phyloP scores from a whole-genome alignment of 2,888 invertebrate genomes.

The Tryphoninae sp. region DNA sequence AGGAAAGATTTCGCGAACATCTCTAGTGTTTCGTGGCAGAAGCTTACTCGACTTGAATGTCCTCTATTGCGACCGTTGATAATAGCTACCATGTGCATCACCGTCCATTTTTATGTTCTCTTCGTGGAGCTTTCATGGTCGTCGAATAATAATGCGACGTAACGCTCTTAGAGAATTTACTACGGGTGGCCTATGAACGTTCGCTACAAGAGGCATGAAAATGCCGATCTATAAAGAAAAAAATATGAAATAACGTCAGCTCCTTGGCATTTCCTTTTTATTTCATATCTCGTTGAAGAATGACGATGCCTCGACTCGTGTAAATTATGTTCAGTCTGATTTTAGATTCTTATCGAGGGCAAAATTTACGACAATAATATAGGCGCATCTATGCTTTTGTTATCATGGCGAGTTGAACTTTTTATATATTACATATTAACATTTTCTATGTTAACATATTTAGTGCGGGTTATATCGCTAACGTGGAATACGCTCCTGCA shows the following conservation, averaged over 20 bases:
- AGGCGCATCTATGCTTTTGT: not conserved
- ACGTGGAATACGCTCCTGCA: no score
- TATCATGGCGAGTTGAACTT: not conserved
- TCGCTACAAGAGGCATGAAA: not conserved
- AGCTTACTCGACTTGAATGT: constrained; percentile 37
- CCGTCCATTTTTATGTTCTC: constrained; percentile 31
- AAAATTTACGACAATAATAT: constrained; percentile 18
- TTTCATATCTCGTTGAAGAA: constrained; percentile 13
- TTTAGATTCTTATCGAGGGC: not conserved
- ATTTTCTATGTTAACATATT: no score
- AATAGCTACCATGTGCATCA: constrained; percentile 35
- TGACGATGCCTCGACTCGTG: constrained; percentile 15
- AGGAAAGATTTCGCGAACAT: constrained; percentile 19
- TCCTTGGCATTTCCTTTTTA: not conserved
- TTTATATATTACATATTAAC: no score
- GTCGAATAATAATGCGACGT: constrained; percentile 42
- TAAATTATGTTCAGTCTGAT: constrained; percentile 24
- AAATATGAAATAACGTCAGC: constrained; percentile 14
- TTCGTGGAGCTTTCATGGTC: constrained; percentile 30
- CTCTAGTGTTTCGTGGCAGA: constrained; percentile 12
- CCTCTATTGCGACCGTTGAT: constrained; percentile 47
- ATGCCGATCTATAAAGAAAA: not conserved
- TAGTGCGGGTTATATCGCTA: no score
- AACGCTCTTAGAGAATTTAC: constrained; percentile 17
- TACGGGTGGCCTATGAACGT: not conserved